Evolutionary conservation across 1,140 invertebrate species (phyloP).

Genomic region (Gryon sp.): DNA sequence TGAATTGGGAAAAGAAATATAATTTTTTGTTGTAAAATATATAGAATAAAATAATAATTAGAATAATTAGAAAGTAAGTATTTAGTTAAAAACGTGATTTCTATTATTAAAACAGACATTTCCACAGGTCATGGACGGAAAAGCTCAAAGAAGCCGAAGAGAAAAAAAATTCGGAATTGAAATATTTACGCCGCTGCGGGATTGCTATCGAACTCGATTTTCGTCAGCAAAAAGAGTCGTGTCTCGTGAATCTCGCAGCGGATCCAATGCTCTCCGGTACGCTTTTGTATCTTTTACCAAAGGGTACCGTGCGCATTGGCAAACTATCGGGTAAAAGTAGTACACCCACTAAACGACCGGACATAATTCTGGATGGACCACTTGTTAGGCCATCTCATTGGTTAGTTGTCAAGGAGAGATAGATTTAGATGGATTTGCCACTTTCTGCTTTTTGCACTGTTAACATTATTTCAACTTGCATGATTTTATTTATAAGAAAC

Average conservation of each 20-base stretch:
- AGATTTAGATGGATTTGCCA: not conserved
- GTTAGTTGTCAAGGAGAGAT: constrained; percentile 75
- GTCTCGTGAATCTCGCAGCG: constrained; percentile 84
- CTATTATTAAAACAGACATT: constrained; percentile 14
- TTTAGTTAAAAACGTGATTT: too few relatives aligned
- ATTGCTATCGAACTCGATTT: constrained; percentile 79
- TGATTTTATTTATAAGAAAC: too few relatives aligned
- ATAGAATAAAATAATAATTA: too few relatives aligned
- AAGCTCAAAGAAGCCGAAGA: constrained; percentile 82
- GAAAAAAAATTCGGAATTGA: constrained; percentile 80
- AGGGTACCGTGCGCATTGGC: constrained; percentile 78
- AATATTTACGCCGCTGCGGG: constrained; percentile 79
- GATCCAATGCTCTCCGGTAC: constrained; percentile 86
- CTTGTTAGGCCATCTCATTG: constrained; percentile 84
- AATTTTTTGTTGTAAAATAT: too few relatives aligned
- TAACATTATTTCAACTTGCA: too few relatives aligned
- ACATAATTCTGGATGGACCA: constrained; percentile 84
- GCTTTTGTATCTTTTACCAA: constrained; percentile 83
- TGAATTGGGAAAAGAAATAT: too few relatives aligned
- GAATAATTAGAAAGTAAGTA: too few relatives aligned
- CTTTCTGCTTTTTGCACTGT: too few relatives aligned
- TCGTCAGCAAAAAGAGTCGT: constrained; percentile 76
- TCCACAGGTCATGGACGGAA: constrained; percentile 75
- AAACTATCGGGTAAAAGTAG: constrained; percentile 55
- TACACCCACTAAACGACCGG: constrained; percentile 68